A percentile compares a stretch with the other conserved stretches of the same genome.
Conservation (phyloP, 2,888 invertebrate species). For the Acleris emargana region DNA sequence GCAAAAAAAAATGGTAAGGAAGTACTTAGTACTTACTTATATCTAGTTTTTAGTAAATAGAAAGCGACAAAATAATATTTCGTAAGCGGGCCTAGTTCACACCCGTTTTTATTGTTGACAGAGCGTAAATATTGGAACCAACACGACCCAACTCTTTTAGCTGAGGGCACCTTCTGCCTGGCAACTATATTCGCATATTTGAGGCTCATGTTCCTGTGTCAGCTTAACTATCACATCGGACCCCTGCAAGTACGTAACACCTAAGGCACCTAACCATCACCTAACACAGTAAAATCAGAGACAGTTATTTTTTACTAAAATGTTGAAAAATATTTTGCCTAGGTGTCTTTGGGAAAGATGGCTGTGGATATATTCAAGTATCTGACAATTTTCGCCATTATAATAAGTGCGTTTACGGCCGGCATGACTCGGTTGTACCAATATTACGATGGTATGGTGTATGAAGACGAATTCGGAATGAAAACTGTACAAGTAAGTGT, state of each 20-base stretch:
- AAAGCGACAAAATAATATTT: too few species aligned
- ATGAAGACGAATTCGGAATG: constrained; percentile 82
- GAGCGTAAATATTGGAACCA: constrained; percentile 87
- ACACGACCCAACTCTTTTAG: constrained; percentile 85
- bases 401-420: constrained; percentile 84
- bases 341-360: constrained; percentile 88
- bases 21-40: not conserved
- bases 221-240: constrained; percentile 86
- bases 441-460: constrained; percentile 86
- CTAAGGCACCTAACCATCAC: too few species aligned
- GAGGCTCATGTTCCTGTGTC: constrained; percentile 85
- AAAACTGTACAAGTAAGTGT: constrained; percentile 71
- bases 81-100: too few species aligned
- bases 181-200: constrained; percentile 87
- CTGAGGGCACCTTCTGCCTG: constrained; percentile 86
- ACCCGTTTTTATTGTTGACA: constrained; percentile 44
- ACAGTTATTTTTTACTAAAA: not conserved
- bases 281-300: not conserved
- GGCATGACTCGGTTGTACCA: constrained; percentile 86
- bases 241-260: constrained; percentile 82
- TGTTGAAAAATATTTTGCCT: constrained; percentile 40
- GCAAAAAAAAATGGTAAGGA: too few species aligned
- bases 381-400: constrained; percentile 84
- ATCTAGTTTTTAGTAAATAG: not conserved
- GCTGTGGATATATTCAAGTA: constrained; percentile 86